These are phyloP conservation scores for Eulemur mongoz DNA, from an alignment of 2,797 vertebrate species.

Conservation along the genomic window DNA sequence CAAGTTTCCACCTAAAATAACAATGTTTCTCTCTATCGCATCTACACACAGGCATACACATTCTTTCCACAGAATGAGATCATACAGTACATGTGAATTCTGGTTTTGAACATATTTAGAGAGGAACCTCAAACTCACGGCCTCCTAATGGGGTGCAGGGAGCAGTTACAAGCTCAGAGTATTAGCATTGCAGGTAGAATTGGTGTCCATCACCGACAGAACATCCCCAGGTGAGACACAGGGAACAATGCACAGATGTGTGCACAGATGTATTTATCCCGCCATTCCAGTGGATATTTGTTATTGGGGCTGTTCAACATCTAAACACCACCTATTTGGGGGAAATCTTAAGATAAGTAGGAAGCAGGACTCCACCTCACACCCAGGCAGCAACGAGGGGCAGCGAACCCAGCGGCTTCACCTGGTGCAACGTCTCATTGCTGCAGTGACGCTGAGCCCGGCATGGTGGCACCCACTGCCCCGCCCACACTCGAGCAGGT, in stretches of 20 bases:
- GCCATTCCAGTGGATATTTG: neutral
- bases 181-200: neutral
- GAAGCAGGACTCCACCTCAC: neutral
- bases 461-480: too few relatives aligned
- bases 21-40: neutral
- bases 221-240: neutral
- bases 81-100: neutral
- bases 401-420: neutral
- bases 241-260: neutral
- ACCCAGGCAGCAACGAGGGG: neutral
- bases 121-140: neutral
- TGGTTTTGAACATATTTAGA: neutral
- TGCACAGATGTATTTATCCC: neutral
- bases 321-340: neutral
- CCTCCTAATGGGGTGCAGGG: neutral
- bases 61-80: neutral
- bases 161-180: neutral
- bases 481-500: too few relatives aligned
- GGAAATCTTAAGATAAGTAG: neutral
- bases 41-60: neutral
- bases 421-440: too few relatives aligned
- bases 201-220: fast-evolving
- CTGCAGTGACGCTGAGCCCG: too few relatives aligned
- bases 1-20: neutral
- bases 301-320: neutral